Percentiles rank a stretch among this genome's conserved stretches.
Evolutionary conservation across 2,888 invertebrate species (phyloP).

Genomic region (Thysanoteuthis rhombus): DNA sequence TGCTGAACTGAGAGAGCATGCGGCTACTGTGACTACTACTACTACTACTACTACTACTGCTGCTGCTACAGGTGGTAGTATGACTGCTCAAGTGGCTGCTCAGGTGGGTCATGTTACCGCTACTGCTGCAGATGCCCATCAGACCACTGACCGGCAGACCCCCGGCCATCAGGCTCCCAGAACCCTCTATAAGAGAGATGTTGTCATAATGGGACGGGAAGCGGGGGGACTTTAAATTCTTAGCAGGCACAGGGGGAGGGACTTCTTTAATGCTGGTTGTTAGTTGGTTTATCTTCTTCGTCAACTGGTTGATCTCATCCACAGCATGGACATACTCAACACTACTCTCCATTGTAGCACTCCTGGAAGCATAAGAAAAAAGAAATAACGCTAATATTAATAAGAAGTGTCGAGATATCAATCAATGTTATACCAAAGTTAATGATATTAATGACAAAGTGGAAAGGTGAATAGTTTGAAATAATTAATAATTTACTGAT

Average conservation of each 20-base stretch:
- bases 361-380: neutral
- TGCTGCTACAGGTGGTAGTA: conserved; percentile 14
- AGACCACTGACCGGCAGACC: conserved; percentile 32
- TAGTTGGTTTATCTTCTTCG: conserved; percentile 56
- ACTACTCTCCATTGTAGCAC: conserved; percentile 31
- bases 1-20: neutral
- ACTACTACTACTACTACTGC: conserved; percentile 28
- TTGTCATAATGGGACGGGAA: conserved; percentile 80
- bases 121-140: neutral
- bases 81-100: conserved; percentile 20
- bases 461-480: too few species aligned
- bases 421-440: neutral
- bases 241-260: conserved; percentile 75
- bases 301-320: conserved; percentile 31
- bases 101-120: neutral
- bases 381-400: neutral
- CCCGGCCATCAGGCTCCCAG: conserved; percentile 36
- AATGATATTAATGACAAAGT: too few species aligned
- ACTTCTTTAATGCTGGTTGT: conserved; percentile 56
- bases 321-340: conserved; percentile 20
- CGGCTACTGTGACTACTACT: neutral
- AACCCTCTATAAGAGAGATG: conserved; percentile 64
- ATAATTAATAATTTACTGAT: too few species aligned
- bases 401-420: neutral
- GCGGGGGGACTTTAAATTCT: conserved; percentile 72